phyloP scores from a whole-genome alignment of 1,140 invertebrate genomes.

The Hestina assimilis region DNA sequence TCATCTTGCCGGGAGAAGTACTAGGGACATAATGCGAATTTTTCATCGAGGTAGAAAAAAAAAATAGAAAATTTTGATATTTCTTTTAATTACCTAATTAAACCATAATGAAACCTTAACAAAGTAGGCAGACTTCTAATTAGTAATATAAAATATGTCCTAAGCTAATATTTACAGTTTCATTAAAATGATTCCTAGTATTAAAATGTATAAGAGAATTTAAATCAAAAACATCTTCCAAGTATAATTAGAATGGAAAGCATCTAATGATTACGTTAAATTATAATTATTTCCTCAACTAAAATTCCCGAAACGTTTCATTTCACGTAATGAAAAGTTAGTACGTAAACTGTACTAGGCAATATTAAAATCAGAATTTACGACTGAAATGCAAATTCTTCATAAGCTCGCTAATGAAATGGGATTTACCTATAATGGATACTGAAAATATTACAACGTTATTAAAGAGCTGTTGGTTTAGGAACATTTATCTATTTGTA shows the following conservation, averaged over 20 bases:
- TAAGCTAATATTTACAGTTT: too few species aligned
- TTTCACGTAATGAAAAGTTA: conserved; percentile 20
- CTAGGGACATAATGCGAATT: too few species aligned
- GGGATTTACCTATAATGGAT: conserved; percentile 11
- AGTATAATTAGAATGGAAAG: neutral
- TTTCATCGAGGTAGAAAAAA: too few species aligned
- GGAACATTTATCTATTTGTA: neutral
- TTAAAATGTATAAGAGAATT: too few species aligned
- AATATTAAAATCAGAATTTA: conserved; percentile 23
- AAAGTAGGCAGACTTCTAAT: too few species aligned
- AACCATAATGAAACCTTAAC: too few species aligned
- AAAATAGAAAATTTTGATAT: too few species aligned
- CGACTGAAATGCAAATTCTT: conserved; percentile 9
- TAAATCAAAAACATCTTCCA: neutral
- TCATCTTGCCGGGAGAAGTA: too few species aligned
- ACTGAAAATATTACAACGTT: neutral
- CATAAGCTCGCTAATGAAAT: conserved; percentile 10
- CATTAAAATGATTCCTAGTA: too few species aligned
- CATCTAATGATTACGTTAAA: neutral
- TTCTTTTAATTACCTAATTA: too few species aligned
- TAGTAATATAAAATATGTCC: too few species aligned
- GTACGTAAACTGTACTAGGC: conserved; percentile 4
- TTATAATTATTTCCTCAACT: neutral
- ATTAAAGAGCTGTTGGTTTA: neutral
- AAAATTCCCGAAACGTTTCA: conserved; percentile 5